phyloP scores from a whole-genome alignment of 2,888 invertebrate species.

The Laothoe populi region DNA sequence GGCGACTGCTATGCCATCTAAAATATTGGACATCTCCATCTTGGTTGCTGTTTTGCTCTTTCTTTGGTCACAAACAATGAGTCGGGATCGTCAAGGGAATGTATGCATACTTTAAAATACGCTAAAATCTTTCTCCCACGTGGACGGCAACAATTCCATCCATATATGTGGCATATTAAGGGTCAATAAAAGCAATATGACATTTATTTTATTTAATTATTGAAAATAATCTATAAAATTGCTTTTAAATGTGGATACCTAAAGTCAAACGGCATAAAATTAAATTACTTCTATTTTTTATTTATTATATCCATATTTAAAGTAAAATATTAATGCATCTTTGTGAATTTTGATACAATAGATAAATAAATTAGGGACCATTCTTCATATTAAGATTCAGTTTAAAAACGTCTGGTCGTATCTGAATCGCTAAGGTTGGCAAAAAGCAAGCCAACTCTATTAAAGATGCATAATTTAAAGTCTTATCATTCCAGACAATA shows the following conservation, averaged over 20 bases:
- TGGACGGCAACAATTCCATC: conserved; percentile 54
- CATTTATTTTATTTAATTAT: not conserved
- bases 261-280: too few relatives aligned
- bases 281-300: too few relatives aligned
- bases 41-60: conserved; percentile 80
- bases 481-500: conserved; percentile 31
- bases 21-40: conserved; percentile 85
- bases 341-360: conserved; percentile 56
- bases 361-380: conserved; percentile 70
- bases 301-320: too few relatives aligned
- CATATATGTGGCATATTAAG: conserved; percentile 31
- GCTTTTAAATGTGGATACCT: not conserved
- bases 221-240: not conserved
- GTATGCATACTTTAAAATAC: conserved; percentile 78
- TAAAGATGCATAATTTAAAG: conserved; percentile 39
- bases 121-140: conserved; percentile 64
- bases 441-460: conserved; percentile 56
- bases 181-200: conserved; percentile 10
- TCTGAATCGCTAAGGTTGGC: conserved; percentile 68
- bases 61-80: conserved; percentile 80
- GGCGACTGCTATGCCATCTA: conserved; percentile 84
- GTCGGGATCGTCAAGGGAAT: conserved; percentile 80
- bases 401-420: conserved; percentile 59
- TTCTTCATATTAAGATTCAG: conserved; percentile 61
- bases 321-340: not conserved